These are phyloP conservation scores for Drosophila meridionalis DNA, from an alignment of 2,888 invertebrate genomes.

Conservation along the genomic window DNA sequence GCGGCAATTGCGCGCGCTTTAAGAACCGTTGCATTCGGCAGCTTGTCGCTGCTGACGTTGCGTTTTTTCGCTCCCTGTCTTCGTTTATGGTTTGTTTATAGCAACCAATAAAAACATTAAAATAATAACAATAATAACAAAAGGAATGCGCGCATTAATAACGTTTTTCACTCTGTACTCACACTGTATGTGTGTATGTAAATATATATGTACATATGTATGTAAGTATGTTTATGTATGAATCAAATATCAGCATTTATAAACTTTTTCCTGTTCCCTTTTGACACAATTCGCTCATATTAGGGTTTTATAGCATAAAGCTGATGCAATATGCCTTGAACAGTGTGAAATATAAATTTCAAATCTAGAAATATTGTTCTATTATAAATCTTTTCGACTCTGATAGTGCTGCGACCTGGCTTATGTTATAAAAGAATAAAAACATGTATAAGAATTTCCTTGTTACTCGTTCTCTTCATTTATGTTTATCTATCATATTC, in stretches of 20 bases:
- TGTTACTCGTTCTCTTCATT: not conserved
- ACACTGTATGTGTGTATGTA: not conserved
- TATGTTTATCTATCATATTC: not conserved
- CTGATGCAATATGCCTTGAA: slow-evolving; percentile 63
- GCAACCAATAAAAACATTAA: slow-evolving; percentile 22
- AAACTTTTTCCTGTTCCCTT: slow-evolving; percentile 14
- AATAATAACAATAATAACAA: slow-evolving; percentile 14
- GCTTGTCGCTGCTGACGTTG: slow-evolving; percentile 36
- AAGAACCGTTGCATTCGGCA: slow-evolving; percentile 20
- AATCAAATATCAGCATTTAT: slow-evolving; percentile 27
- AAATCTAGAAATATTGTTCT: no score
- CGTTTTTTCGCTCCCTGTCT: slow-evolving; percentile 13
- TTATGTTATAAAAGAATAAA: no score
- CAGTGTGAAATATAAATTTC: slow-evolving; percentile 28
- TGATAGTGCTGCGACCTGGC: not conserved
- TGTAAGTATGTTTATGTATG: slow-evolving; percentile 1
- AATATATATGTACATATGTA: not conserved
- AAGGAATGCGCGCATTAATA: slow-evolving; percentile 29
- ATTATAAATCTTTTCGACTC: no score
- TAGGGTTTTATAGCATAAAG: slow-evolving; percentile 11
- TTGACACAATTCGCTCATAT: slow-evolving; percentile 3
- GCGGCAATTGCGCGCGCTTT: slow-evolving; percentile 20
- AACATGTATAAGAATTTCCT: no score
- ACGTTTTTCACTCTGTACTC: slow-evolving; percentile 6
- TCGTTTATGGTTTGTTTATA: slow-evolving; percentile 63